Evolutionary conservation across 2,797 vertebrate species (phyloP).

Genomic region (Neosilurus hyrtlii): DNA sequence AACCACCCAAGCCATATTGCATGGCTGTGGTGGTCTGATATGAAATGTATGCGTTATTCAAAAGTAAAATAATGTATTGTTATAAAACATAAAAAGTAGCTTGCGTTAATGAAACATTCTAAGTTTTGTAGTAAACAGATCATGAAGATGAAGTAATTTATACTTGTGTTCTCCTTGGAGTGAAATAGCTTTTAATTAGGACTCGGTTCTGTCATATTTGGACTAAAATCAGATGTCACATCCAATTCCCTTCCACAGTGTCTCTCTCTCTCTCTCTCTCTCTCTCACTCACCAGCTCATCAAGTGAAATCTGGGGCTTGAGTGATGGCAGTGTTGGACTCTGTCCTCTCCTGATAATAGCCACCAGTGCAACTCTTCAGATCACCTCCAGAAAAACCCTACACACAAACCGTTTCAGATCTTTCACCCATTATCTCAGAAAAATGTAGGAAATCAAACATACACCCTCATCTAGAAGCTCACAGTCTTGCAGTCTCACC

Average conservation of each 20-base stretch:
- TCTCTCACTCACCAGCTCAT: neutral
- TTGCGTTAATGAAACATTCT: neutral
- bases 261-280: slow-evolving; percentile 14
- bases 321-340: no score
- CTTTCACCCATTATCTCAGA: neutral
- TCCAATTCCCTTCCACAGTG: slow-evolving; percentile 19
- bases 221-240: slow-evolving; percentile 20
- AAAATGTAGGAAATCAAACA: neutral
- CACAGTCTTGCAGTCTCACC: neutral
- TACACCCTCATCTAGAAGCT: neutral
- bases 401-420: neutral
- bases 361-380: neutral
- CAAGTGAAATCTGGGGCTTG: neutral
- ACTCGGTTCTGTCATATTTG: slow-evolving; percentile 24
- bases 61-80: neutral
- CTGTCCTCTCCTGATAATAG: neutral
- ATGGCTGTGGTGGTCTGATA: no score
- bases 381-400: neutral
- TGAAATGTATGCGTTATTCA: neutral
- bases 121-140: neutral
- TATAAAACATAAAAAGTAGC: neutral
- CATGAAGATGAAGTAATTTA: slow-evolving; percentile 1
- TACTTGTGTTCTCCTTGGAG: neutral
- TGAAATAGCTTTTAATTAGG: neutral
- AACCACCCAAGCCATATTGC: no score